Conservation (phyloP, 2,888 invertebrate species). For the Philonicus albiceps region DNA sequence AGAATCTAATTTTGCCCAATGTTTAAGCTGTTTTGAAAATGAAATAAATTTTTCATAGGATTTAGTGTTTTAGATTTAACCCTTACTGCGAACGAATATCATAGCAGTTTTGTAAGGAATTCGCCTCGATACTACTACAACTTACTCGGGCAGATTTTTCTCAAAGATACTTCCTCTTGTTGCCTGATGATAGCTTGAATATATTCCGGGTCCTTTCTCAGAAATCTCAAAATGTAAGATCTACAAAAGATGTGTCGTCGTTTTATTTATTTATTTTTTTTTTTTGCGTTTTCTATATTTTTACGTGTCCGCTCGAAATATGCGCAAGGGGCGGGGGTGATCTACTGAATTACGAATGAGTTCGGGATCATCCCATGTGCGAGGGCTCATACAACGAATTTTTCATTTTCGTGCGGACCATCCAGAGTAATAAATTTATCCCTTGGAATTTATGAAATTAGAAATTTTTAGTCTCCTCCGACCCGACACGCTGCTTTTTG, state of each 20-base stretch:
- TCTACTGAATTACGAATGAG: constrained; percentile 9
- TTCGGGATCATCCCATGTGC: background rate
- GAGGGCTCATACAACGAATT: background rate
- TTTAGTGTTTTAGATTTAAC: background rate
- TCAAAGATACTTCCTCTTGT: background rate
- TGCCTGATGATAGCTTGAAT: background rate
- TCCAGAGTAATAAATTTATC: constrained; percentile 32
- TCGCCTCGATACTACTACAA: background rate
- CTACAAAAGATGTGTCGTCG: background rate
- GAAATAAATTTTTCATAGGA: background rate
- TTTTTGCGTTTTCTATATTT: background rate
- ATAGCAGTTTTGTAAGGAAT: background rate
- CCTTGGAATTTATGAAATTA: constrained; percentile 25
- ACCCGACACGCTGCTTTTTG: background rate
- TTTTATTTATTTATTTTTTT: too few relatives aligned
- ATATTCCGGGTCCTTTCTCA: background rate
- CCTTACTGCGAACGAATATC: too few relatives aligned
- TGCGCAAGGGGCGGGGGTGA: background rate
- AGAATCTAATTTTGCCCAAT: background rate
- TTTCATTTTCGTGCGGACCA: background rate
- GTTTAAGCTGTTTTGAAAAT: background rate
- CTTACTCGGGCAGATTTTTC: background rate
- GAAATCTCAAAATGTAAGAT: background rate
- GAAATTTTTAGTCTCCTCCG: background rate
- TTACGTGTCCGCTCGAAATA: background rate